A percentile compares a stretch with the other conserved stretches of the same genome.
These are phyloP conservation scores for Drosophila subquinaria DNA, from an alignment of 2,888 invertebrate species.

Conservation along the genomic window DNA sequence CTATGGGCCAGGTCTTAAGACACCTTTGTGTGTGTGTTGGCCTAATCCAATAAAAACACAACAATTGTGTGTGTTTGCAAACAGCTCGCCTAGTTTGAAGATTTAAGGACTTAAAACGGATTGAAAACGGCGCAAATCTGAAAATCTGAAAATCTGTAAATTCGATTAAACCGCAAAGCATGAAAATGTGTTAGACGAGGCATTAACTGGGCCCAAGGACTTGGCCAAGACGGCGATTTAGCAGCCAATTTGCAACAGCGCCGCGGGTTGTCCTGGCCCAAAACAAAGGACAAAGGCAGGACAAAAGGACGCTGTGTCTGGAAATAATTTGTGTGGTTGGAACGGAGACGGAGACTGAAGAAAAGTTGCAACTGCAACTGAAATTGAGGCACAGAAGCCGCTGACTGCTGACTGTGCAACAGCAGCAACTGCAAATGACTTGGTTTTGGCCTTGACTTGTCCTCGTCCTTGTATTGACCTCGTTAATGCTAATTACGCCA, in stretches of 20 bases:
- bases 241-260: constrained; percentile 68
- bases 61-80: constrained; percentile 65
- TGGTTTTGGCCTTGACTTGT: constrained; percentile 42
- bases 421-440: constrained; percentile 77
- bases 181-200: constrained; percentile 45
- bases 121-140: constrained; percentile 36
- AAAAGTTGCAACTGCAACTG: not conserved
- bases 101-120: constrained; percentile 38
- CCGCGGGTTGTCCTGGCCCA: constrained; percentile 45
- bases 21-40: constrained; percentile 58
- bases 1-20: constrained; percentile 56
- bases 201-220: constrained; percentile 30
- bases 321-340: constrained; percentile 76
- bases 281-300: not conserved
- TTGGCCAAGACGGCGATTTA: constrained; percentile 38
- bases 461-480: not conserved
- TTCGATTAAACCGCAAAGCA: constrained; percentile 83
- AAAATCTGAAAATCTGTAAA: constrained; percentile 77
- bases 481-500: constrained; percentile 27
- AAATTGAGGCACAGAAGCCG: constrained; percentile 59
- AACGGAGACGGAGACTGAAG: not conserved
- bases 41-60: constrained; percentile 77
- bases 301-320: constrained; percentile 10
- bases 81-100: constrained; percentile 43
- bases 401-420: constrained; percentile 50